Evolutionary conservation across 2,888 invertebrate genomes (phyloP).

Genomic region (Caenorhabditis zanzibari): DNA sequence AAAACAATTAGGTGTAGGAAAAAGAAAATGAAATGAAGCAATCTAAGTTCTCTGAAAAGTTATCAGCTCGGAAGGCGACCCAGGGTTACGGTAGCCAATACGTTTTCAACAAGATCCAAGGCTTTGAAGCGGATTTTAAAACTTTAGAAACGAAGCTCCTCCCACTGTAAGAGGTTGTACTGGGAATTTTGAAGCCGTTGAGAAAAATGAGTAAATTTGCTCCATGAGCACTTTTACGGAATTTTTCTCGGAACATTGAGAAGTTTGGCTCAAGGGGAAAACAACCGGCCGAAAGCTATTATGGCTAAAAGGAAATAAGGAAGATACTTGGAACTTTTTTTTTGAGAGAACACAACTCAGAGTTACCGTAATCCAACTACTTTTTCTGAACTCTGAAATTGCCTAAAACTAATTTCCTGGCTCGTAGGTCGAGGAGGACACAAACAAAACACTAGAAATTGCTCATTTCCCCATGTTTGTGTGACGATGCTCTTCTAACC

Average conservation of each 20-base stretch:
- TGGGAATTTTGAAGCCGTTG: no score
- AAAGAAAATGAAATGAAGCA: no score
- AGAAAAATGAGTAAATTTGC: no score
- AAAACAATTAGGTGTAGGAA: no score
- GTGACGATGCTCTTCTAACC: slow-evolving; percentile 21
- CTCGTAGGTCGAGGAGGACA: slow-evolving; percentile 3
- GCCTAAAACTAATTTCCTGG: slow-evolving; percentile 12
- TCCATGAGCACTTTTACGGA: no score
- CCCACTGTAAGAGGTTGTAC: no score
- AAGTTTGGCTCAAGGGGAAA: no score
- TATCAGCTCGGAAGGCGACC: background rate
- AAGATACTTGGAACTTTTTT: background rate
- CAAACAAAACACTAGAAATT: slow-evolving; percentile 19
- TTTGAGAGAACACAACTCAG: background rate
- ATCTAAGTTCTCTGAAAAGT: no score
- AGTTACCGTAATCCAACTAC: slow-evolving; percentile 1
- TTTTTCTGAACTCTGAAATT: background rate
- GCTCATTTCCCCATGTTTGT: slow-evolving; percentile 28
- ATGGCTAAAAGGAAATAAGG: background rate
- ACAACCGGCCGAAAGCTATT: background rate
- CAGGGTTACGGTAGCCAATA: background rate
- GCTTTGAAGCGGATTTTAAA: no score
- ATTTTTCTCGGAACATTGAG: background rate
- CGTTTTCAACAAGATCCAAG: no score
- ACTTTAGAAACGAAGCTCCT: no score